A percentile compares a stretch with the other conserved stretches of the same genome.
phyloP scores from a whole-genome alignment of 2,797 vertebrate species.

The Menidia menidia region DNA sequence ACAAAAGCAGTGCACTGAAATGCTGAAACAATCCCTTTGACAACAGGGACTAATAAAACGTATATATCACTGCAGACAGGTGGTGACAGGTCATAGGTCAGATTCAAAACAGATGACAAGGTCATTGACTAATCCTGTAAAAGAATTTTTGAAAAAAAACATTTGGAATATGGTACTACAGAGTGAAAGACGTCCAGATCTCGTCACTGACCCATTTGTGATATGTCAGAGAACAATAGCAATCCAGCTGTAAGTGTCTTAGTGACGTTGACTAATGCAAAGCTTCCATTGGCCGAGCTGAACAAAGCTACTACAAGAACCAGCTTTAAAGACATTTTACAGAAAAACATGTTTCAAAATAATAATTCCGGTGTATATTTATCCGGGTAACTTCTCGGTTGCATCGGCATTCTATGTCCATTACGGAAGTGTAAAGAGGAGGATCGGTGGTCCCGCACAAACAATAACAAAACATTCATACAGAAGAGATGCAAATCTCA shows the following conservation, averaged over 20 bases:
- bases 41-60: background rate
- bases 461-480: slow-evolving; percentile 63
- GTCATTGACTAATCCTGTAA: too few relatives aligned
- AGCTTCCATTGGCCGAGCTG: slow-evolving; percentile 65
- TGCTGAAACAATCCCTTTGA: background rate
- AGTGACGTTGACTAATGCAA: slow-evolving; percentile 58
- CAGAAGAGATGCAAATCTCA: slow-evolving; percentile 15
- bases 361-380: background rate
- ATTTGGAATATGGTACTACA: background rate
- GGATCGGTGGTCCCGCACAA: slow-evolving; percentile 11
- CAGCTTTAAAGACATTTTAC: slow-evolving; percentile 20
- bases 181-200: slow-evolving; percentile 16
- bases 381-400: rapidly evolving
- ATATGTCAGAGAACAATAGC: slow-evolving; percentile 77
- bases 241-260: slow-evolving; percentile 34
- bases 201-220: slow-evolving; percentile 61
- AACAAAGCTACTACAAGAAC: slow-evolving; percentile 72
- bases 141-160: background rate
- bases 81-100: background rate
- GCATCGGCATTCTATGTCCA: background rate
- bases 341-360: background rate
- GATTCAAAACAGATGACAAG: too few relatives aligned
- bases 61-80: background rate
- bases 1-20: background rate
- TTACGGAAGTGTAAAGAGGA: background rate